Conservation (phyloP, 2,888 invertebrate genomes). For the Bimastos eiseni region DNA sequence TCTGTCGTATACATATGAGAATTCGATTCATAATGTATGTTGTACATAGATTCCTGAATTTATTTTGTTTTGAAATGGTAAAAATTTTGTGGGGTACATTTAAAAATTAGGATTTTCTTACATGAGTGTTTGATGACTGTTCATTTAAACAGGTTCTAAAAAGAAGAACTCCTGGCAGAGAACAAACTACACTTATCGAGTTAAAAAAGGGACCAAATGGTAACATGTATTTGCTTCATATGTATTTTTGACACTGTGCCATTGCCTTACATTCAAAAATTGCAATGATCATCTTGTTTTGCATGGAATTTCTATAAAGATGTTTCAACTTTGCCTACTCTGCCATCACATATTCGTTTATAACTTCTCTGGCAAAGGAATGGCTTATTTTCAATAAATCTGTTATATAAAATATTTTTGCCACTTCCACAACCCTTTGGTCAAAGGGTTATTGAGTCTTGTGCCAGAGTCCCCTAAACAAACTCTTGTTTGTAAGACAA, state of each 20-base stretch:
- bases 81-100: not conserved
- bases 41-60: not conserved
- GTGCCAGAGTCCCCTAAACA: not conserved
- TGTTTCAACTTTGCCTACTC: not conserved
- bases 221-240: not conserved
- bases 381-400: not conserved
- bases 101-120: not conserved
- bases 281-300: too few relatives aligned
- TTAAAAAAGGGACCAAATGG: constrained; percentile 13
- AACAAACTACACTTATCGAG: not conserved
- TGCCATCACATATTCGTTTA: not conserved
- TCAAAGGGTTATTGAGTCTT: not conserved
- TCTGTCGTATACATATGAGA: too few relatives aligned
- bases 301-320: too few relatives aligned
- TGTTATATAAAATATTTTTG: too few relatives aligned
- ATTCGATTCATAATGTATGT: too few relatives aligned
- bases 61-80: not conserved
- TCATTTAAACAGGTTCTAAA: not conserved
- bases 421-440: not conserved
- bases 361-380: not conserved
- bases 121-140: too few relatives aligned
- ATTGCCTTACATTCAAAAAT: too few relatives aligned
- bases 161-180: not conserved
- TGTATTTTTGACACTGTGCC: not conserved
- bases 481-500: not conserved